phyloP scores from a whole-genome alignment of 2,888 invertebrate genomes.

The Pseudanteris insignis region DNA sequence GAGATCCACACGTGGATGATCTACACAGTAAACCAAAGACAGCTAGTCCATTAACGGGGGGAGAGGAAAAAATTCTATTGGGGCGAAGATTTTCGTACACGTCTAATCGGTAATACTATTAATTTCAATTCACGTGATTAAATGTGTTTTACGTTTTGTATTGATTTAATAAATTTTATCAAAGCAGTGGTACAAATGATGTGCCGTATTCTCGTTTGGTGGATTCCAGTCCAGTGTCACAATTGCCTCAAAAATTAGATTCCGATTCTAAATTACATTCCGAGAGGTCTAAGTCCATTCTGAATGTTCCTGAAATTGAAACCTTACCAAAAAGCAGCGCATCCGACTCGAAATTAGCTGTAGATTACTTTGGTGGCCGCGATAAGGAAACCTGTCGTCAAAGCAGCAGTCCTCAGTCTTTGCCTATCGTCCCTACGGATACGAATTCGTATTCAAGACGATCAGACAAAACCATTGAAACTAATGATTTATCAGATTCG shows the following conservation, averaged over 20 bases:
- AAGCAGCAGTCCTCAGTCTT: constrained; percentile 56
- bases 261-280: constrained; percentile 77
- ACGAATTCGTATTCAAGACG: constrained; percentile 50
- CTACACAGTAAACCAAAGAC: constrained; percentile 55
- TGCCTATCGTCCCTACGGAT: constrained; percentile 56
- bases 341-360: constrained; percentile 85
- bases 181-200: constrained; percentile 72
- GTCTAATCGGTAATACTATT: constrained; percentile 69
- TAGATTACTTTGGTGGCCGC: constrained; percentile 74
- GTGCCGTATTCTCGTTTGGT: constrained; percentile 84
- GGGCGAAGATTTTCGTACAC: constrained; percentile 74
- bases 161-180: no score
- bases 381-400: constrained; percentile 57
- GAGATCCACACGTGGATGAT: constrained; percentile 53
- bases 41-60: constrained; percentile 65
- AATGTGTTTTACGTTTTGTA: no score
- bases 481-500: constrained; percentile 74
- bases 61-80: constrained; percentile 65
- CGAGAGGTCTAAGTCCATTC: constrained; percentile 67
- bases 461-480: constrained; percentile 67
- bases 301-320: constrained; percentile 68
- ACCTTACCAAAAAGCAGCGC: constrained; percentile 80
- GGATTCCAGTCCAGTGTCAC: constrained; percentile 71
- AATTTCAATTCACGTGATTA: constrained; percentile 7
- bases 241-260: constrained; percentile 73